These are phyloP conservation scores for Drosophila rhopaloa DNA, from an alignment of 1,140 invertebrate species.

Conservation along the genomic window DNA sequence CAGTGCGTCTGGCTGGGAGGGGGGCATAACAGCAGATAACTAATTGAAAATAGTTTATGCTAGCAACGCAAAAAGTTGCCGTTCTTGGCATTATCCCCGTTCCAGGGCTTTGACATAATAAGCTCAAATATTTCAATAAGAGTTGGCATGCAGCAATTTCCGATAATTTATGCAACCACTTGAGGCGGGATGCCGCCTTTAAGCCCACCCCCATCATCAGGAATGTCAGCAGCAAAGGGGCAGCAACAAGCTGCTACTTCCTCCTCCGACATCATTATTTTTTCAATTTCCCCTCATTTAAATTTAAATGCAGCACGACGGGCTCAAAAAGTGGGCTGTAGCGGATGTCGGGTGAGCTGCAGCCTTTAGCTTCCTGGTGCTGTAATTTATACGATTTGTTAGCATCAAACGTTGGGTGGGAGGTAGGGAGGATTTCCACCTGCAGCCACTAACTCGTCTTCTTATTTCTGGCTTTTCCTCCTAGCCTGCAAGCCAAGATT, in stretches of 20 bases:
- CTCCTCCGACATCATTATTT: conserved; percentile 69
- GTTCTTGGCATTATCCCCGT: neutral
- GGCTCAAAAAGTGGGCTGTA: neutral
- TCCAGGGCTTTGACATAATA: conserved; percentile 12
- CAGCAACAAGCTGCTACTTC: conserved; percentile 44
- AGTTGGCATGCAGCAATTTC: conserved; percentile 70
- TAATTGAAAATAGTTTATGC: conserved; percentile 33
- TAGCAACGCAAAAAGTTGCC: conserved; percentile 16
- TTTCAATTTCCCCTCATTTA: conserved; percentile 81
- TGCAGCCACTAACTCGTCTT: no score
- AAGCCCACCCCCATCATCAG: conserved; percentile 18
- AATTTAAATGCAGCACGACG: conserved; percentile 49
- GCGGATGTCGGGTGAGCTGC: conserved; percentile 20
- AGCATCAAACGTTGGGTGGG: conserved; percentile 21
- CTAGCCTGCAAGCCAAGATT: conserved; percentile 86
- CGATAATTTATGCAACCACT: conserved; percentile 67
- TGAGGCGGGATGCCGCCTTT: conserved; percentile 10
- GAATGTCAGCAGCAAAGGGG: conserved; percentile 36
- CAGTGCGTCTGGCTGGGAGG: neutral
- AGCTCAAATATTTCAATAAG: conserved; percentile 71
- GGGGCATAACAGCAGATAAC: neutral
- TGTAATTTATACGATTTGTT: conserved; percentile 67
- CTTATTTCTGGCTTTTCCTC: no score
- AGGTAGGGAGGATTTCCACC: no score
- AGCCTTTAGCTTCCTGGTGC: conserved; percentile 49